These are phyloP conservation scores for Anabacerthia variegaticeps DNA, from an alignment of 2,797 vertebrate genomes.

Conservation along the genomic window DNA sequence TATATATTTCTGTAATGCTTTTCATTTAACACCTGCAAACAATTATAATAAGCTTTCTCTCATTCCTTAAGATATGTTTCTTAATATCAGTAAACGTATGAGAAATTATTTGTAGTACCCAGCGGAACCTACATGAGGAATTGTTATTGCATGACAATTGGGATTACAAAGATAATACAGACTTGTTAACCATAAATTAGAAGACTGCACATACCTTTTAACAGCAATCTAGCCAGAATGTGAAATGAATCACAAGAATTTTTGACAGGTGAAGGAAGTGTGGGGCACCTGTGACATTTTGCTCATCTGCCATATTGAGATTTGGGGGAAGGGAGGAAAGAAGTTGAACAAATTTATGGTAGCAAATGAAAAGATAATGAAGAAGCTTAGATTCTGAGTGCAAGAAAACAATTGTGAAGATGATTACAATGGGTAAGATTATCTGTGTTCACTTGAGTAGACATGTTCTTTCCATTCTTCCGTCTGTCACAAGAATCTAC, in stretches of 20 bases:
- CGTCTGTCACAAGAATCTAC: background rate
- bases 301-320: background rate
- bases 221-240: background rate
- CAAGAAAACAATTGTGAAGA: background rate
- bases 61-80: background rate
- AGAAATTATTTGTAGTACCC: constrained; percentile 9
- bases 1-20: background rate
- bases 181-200: constrained; percentile 1
- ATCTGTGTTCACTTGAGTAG: background rate
- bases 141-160: background rate
- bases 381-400: background rate
- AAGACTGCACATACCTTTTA: background rate
- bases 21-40: constrained; percentile 46
- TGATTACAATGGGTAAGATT: background rate
- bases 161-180: constrained; percentile 3
- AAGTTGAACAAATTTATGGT: background rate
- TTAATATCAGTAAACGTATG: background rate
- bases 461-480: background rate
- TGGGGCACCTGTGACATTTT: background rate
- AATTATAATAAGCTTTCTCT: constrained; percentile 4
- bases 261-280: background rate
- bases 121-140: background rate
- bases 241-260: background rate
- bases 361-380: background rate
- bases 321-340: background rate